Base-by-base conservation (phyloP, 2,888 invertebrate genomes). In the Pachymerium ferrugineum region DNA sequence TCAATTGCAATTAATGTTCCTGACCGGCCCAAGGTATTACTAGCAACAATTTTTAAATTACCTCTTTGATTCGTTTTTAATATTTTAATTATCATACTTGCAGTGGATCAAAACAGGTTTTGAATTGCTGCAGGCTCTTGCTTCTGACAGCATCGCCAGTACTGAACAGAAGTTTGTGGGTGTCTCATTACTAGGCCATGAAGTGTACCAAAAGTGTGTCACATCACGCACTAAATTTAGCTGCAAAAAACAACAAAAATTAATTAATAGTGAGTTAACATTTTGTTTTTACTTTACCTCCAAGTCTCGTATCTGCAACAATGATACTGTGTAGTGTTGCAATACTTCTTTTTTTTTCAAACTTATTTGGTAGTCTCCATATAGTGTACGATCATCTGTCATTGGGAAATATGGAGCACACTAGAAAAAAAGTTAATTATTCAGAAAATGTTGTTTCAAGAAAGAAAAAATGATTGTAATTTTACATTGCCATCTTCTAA, bases 21-120 rank as follows among this genome's bases (percentile, higher is more conserved):
- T 16, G 94, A 90, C 73, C 96, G 87, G 0, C 95, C 96, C 68
- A 95, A 95, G 78, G 96, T 86, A 6, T 93, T 92, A 81, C 95
- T 85, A 78, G n/a, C 77, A 77, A 74, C 10, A 28, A 35, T 6
- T 16, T n/a, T 14, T 0, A 16, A 25, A 76, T 33, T 33, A 6
- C 33, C 6, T 33, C 6, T 12, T 33, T 33, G 12, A 8, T 33
- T 10, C 19, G 12, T 5, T 33, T 33, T 5, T 12, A 33, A 33
- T 12, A 33, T 8, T 33, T 33, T 8, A 6, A 33, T 33, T 33
- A 33, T 5, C 12, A 33, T 33, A 33, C 33, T 12, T 33, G 33
- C 33, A 33, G 33, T 33, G 33, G 12, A 33, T 12, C 12, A 33
- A 33, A 6, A 33, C 12, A 33, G 33, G 33, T 33, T 12, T 33